Evolutionary conservation across 1,140 invertebrate genomes (phyloP).

Genomic region (Meloidogyne chitwoodi): DNA sequence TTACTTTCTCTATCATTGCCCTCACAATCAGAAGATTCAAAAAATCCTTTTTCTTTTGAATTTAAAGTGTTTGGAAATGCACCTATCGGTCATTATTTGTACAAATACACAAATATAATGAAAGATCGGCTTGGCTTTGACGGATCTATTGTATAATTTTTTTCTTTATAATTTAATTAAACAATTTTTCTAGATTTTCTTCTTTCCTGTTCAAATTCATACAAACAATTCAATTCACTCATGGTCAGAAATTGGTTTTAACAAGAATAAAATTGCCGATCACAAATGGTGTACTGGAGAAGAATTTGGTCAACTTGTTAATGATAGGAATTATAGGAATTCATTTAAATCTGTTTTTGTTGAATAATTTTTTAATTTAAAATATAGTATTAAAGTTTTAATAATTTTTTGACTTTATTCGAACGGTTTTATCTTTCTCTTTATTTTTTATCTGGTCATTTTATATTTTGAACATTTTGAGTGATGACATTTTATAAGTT

Average conservation of each 20-base stretch:
- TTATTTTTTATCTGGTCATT: too few species aligned
- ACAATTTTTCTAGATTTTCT: conserved; percentile 40
- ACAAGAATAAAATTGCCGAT: conserved; percentile 28
- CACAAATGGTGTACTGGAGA: conserved; percentile 42
- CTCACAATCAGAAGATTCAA: conserved; percentile 31
- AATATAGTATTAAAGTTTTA: too few species aligned
- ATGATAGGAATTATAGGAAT: background rate
- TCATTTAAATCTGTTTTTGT: conserved; percentile 1
- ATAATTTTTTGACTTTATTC: background rate
- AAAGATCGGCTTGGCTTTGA: conserved; percentile 10
- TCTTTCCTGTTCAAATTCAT: conserved; percentile 38
- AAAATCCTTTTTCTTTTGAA: conserved; percentile 15
- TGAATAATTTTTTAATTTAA: conserved; percentile 2
- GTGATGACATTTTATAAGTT: too few species aligned
- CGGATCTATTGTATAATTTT: conserved; percentile 29
- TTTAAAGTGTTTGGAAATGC: conserved; percentile 43
- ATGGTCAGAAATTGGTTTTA: conserved; percentile 1
- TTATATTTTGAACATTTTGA: too few species aligned
- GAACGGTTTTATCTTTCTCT: too few species aligned
- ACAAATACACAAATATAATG: conserved; percentile 27
- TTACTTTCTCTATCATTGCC: conserved; percentile 25
- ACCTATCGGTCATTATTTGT: conserved; percentile 28
- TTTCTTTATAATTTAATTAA: background rate
- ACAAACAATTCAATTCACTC: background rate
- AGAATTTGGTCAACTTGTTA: conserved; percentile 19